Conservation (phyloP, 2,888 invertebrate genomes). For the Philhelius pedissequus region DNA sequence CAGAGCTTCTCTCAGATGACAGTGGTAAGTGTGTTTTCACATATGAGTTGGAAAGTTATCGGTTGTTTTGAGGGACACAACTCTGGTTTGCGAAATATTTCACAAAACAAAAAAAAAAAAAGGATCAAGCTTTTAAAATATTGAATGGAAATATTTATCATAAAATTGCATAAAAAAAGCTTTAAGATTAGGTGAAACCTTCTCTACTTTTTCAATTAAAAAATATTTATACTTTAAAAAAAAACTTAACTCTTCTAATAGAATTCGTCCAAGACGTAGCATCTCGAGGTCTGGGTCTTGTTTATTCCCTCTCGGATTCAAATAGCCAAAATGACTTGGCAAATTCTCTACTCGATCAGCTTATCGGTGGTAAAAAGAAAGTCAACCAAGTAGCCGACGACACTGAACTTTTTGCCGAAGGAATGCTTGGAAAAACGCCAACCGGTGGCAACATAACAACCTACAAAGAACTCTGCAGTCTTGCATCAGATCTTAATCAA, state of each 20-base stretch:
- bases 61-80: too few relatives aligned
- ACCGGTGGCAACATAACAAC: conserved; percentile 94
- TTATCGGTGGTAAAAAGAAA: conserved; percentile 88
- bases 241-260: conserved; percentile 75
- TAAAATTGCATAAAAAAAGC: too few relatives aligned
- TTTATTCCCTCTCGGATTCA: conserved; percentile 90
- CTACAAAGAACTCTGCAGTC: conserved; percentile 95
- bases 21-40: conserved; percentile 90
- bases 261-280: conserved; percentile 96
- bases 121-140: too few relatives aligned
- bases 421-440: conserved; percentile 90
- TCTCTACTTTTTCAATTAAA: too few relatives aligned
- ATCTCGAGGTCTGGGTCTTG: conserved; percentile 92
- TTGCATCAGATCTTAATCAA: conserved; percentile 96
- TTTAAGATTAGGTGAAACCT: too few relatives aligned
- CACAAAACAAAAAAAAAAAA: too few relatives aligned
- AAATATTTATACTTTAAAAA: too few relatives aligned
- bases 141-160: too few relatives aligned
- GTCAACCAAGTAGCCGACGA: conserved; percentile 88
- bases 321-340: conserved; percentile 86
- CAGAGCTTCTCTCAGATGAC: conserved; percentile 91
- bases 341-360: conserved; percentile 88
- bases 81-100: too few relatives aligned
- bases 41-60: too few relatives aligned
- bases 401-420: conserved; percentile 93